Evolutionary conservation across 2,888 invertebrate species (phyloP).

Genomic region (Allolobophora icterica): DNA sequence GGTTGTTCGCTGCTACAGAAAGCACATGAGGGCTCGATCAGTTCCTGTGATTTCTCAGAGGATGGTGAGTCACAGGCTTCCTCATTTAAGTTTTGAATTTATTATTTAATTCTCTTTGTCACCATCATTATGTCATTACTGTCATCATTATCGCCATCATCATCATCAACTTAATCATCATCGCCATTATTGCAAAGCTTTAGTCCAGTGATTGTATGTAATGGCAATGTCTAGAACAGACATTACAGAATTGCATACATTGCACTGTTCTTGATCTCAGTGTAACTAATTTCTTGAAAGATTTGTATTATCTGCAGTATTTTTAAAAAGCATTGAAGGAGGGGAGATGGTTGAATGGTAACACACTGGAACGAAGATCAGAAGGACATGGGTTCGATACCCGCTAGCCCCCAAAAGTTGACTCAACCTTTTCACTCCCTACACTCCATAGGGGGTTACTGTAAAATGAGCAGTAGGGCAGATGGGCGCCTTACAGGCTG

Average conservation of each 20-base stretch:
- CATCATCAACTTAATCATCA: too few species aligned
- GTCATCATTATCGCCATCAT: neutral
- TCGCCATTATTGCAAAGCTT: too few species aligned
- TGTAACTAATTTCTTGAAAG: neutral
- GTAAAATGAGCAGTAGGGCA: too few species aligned
- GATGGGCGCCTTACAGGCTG: too few species aligned
- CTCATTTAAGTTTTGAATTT: neutral
- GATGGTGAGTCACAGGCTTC: constrained; percentile 54
- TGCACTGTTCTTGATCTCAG: neutral
- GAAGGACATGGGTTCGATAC: too few species aligned
- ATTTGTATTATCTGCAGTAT: neutral
- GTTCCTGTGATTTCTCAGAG: constrained; percentile 58
- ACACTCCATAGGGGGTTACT: too few species aligned
- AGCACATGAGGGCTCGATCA: constrained; percentile 64
- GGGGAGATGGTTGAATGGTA: too few species aligned
- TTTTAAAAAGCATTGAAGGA: neutral
- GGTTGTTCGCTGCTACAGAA: constrained; percentile 56
- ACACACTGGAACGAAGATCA: too few species aligned
- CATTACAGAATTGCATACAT: neutral
- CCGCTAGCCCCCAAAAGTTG: too few species aligned
- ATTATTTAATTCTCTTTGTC: neutral
- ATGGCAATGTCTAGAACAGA: too few species aligned
- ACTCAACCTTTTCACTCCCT: too few species aligned
- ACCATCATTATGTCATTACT: neutral
- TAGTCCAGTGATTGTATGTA: too few species aligned